Evolutionary conservation across 2,113 vertebrate genomes (phyloP).

Genomic region (Pelecanus crispus): DNA sequence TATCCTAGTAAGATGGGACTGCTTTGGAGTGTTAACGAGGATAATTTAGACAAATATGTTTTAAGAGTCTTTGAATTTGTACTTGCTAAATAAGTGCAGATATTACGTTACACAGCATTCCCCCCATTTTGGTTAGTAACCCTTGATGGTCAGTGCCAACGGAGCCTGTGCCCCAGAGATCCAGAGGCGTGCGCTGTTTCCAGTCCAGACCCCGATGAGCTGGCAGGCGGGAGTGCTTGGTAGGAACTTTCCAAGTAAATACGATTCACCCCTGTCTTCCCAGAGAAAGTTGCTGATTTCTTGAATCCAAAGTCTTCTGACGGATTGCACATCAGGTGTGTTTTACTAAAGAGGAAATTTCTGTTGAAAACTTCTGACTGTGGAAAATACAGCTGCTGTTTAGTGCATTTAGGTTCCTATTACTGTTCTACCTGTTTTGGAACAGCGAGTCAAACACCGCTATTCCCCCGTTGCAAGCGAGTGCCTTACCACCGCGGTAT

Average conservation of each 20-base stretch:
- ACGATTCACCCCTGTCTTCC: background rate
- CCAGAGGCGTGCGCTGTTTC: background rate
- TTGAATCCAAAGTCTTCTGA: background rate
- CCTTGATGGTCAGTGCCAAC: background rate
- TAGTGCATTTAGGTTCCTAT: background rate
- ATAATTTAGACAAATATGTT: background rate
- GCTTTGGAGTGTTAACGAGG: background rate
- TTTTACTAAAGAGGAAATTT: background rate
- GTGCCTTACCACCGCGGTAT: fast-evolving
- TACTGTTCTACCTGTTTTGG: background rate
- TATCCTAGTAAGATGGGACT: background rate
- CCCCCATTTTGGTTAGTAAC: background rate
- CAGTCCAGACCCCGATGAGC: background rate
- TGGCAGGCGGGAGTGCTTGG: background rate
- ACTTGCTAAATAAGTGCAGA: background rate
- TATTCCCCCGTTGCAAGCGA: background rate
- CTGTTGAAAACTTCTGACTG: background rate
- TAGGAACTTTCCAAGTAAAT: background rate
- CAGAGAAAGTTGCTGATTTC: background rate
- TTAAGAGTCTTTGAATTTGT: background rate
- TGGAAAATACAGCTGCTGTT: background rate
- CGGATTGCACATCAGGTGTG: background rate
- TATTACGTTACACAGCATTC: fast-evolving
- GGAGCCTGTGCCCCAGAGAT: background rate
- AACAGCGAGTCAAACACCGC: background rate